phyloP scores from a whole-genome alignment of 2,797 vertebrate species.

The Premnoplex brunnescens region DNA sequence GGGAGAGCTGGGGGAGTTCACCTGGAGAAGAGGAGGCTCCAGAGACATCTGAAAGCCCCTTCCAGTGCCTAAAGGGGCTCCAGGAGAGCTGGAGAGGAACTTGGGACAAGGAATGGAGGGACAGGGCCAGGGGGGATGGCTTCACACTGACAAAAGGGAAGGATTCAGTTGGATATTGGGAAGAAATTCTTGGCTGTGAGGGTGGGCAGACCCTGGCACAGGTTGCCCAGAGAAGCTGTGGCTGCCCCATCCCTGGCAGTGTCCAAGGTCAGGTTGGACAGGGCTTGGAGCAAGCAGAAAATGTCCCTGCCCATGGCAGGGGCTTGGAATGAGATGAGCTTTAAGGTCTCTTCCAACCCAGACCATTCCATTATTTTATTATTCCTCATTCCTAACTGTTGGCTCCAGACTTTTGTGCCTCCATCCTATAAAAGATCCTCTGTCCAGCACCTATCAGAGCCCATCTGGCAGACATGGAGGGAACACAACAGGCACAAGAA shows the following conservation, averaged over 20 bases:
- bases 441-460: rapidly evolving
- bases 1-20: no score
- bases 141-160: neutral
- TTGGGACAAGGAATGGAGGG: neutral
- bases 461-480: neutral
- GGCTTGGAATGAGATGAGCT: neutral
- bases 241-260: neutral
- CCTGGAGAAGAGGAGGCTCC: no score
- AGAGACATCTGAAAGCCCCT: no score
- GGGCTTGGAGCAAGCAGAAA: neutral
- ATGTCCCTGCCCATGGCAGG: neutral
- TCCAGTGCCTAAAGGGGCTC: no score
- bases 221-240: neutral
- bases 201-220: neutral
- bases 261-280: neutral
- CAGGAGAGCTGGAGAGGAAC: no score
- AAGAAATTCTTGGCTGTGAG: neutral
- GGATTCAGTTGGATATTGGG: neutral
- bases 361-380: neutral
- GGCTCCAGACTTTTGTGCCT: no score
- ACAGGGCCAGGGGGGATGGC: neutral
- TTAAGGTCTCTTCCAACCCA: neutral
- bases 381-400: no score
- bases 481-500: neutral
- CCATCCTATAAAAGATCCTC: rapidly evolving